These are phyloP conservation scores for Orestias chungarensis DNA, from an alignment of 2,797 vertebrate genomes.

Conservation along the genomic window DNA sequence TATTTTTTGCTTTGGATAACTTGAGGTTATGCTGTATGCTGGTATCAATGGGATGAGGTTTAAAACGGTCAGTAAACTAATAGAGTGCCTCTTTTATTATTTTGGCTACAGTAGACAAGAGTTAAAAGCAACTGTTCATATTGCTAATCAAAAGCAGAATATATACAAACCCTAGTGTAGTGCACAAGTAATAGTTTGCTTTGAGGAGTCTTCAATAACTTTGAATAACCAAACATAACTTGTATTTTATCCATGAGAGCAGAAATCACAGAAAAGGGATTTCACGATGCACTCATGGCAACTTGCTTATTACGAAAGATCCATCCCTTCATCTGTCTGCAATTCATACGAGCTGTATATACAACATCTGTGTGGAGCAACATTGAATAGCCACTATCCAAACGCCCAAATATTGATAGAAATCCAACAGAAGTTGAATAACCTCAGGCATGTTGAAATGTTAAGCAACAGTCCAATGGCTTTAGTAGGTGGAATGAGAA, in stretches of 20 bases:
- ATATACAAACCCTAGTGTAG: too few species aligned
- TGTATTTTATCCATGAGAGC: slow-evolving; percentile 67
- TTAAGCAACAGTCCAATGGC: neutral
- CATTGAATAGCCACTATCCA: slow-evolving; percentile 8
- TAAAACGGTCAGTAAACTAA: neutral
- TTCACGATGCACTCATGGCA: slow-evolving; percentile 63
- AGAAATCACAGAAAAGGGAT: slow-evolving; percentile 62
- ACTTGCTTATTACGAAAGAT: slow-evolving; percentile 62
- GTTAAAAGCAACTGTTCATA: neutral
- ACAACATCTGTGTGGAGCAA: slow-evolving; percentile 37
- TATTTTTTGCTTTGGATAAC: too few species aligned
- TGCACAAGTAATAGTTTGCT: slow-evolving; percentile 69
- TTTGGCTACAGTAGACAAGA: too few species aligned
- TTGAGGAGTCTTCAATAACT: slow-evolving; percentile 76
- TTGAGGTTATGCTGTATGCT: neutral
- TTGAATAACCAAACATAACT: slow-evolving; percentile 60
- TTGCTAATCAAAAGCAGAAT: neutral
- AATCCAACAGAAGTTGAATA: neutral
- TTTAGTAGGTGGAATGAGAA: slow-evolving; percentile 32
- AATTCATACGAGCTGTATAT: slow-evolving; percentile 47
- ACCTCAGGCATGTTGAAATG: neutral
- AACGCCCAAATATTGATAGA: slow-evolving; percentile 7
- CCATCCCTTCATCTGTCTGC: slow-evolving; percentile 63
- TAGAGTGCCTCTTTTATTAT: too few species aligned
- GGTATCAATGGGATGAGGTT: neutral